Evolutionary conservation across 1,140 invertebrate genomes (phyloP).

Genomic region (Chrysoperla carnea): DNA sequence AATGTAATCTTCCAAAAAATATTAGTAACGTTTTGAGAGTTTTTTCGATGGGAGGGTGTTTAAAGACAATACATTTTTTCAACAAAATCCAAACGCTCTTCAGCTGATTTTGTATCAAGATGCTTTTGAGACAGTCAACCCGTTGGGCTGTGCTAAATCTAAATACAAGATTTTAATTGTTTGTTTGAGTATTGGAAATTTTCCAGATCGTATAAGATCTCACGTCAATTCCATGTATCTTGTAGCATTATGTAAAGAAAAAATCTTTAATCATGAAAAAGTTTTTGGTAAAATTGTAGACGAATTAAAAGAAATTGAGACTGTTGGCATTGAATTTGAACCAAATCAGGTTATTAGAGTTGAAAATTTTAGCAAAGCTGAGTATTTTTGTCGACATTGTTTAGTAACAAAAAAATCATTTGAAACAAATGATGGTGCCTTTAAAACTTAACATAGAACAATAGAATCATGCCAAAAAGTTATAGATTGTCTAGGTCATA

Average conservation of each 20-base stretch:
- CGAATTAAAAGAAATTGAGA: constrained; percentile 17
- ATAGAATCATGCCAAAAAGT: constrained; percentile 8
- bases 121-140: constrained; percentile 19
- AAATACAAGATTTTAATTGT: constrained; percentile 19
- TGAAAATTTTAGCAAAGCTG: constrained; percentile 11
- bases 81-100: constrained; percentile 11
- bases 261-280: constrained; percentile 13
- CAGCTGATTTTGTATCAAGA: constrained; percentile 19
- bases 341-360: constrained; percentile 8
- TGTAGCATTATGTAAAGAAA: constrained; percentile 15
- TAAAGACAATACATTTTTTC: constrained; percentile 15
- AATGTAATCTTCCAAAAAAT: constrained; percentile 3
- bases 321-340: constrained; percentile 8
- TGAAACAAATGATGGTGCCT: constrained; percentile 4
- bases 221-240: constrained; percentile 16
- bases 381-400: constrained; percentile 15
- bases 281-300: constrained; percentile 13
- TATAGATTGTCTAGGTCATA: constrained; percentile 2
- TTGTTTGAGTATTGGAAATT: constrained; percentile 18
- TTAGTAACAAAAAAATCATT: constrained; percentile 5
- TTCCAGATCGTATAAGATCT: no score
- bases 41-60: constrained; percentile 15
- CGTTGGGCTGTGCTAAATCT: constrained; percentile 14
- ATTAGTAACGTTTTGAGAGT: constrained; percentile 9
- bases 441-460: constrained; percentile 7